These are phyloP conservation scores for Trematomus loennbergii DNA, from an alignment of 2,113 vertebrate genomes.

Conservation along the genomic window DNA sequence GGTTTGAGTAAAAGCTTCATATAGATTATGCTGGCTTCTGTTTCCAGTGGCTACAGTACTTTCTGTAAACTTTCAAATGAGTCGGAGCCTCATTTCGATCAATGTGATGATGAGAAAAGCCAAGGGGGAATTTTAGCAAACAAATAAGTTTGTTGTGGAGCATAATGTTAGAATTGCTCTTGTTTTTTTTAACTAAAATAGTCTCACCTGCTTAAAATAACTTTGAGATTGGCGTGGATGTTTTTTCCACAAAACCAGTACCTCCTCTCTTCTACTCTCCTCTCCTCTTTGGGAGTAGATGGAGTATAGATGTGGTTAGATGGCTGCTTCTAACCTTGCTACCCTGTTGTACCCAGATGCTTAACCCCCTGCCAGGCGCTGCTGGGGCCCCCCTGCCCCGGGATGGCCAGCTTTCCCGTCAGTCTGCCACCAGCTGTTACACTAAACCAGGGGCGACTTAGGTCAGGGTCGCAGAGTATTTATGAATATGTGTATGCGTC, in stretches of 20 bases:
- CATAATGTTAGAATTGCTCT: background rate
- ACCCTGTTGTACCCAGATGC: constrained; percentile 55
- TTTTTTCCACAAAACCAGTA: background rate
- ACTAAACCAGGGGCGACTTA: constrained; percentile 43
- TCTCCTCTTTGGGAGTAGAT: constrained; percentile 14
- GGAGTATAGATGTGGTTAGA: constrained; percentile 41
- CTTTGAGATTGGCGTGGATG: background rate
- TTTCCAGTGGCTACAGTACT: constrained; percentile 17
- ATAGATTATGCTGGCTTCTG: no score
- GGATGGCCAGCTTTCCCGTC: no score
- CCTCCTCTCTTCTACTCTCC: background rate
- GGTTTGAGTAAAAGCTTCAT: background rate
- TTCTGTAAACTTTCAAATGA: constrained; percentile 2
- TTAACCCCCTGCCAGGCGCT: constrained; percentile 41
- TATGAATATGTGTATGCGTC: constrained; percentile 8
- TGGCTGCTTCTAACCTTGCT: constrained; percentile 50
- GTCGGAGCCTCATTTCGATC: constrained; percentile 12
- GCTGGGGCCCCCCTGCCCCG: constrained; percentile 50
- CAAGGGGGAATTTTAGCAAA: background rate
- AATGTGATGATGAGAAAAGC: background rate
- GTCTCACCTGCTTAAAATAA: constrained; percentile 13
- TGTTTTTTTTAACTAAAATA: background rate
- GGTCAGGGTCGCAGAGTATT: constrained; percentile 1
- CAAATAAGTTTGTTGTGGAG: background rate
- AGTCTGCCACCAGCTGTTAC: constrained; percentile 66